Evolutionary conservation across 2,113 vertebrate genomes (phyloP).

Genomic region (Erinaceus europaeus): DNA sequence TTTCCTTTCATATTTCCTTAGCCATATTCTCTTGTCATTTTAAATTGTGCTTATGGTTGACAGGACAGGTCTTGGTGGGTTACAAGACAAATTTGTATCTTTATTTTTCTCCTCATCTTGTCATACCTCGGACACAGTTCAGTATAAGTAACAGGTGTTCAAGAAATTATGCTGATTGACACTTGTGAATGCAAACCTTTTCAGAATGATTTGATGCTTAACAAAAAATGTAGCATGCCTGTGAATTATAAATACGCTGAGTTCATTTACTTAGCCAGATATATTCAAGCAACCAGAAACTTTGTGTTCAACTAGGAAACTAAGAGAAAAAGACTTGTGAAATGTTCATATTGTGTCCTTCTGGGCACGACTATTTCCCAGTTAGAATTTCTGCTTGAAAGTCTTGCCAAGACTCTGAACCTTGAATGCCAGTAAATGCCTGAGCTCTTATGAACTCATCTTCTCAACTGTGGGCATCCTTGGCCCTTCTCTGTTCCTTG

Average conservation of each 20-base stretch:
- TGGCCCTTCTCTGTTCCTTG: neutral
- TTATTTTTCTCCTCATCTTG: neutral
- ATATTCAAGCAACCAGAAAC: constrained; percentile 1
- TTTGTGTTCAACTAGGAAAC: neutral
- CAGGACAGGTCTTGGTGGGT: neutral
- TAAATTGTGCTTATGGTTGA: neutral
- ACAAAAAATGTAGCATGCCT: constrained; percentile 16
- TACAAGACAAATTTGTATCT: neutral
- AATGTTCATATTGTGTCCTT: neutral
- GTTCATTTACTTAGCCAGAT: constrained; percentile 45
- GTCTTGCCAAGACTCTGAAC: neutral
- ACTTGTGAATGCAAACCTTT: constrained; percentile 56
- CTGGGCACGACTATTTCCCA: neutral
- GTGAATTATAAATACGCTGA: constrained; percentile 42
- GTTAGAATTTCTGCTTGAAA: constrained; percentile 7
- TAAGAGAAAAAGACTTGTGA: neutral
- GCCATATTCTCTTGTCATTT: neutral
- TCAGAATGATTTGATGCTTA: constrained; percentile 49
- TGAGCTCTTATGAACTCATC: neutral
- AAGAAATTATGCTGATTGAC: constrained; percentile 58
- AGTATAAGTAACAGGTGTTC: constrained; percentile 32
- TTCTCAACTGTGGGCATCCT: rapidly evolving
- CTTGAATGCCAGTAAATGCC: neutral
- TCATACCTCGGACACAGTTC: neutral
- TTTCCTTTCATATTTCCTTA: neutral